These are phyloP conservation scores for Alloplasta piceator DNA, from an alignment of 2,888 invertebrate species.

Conservation along the genomic window DNA sequence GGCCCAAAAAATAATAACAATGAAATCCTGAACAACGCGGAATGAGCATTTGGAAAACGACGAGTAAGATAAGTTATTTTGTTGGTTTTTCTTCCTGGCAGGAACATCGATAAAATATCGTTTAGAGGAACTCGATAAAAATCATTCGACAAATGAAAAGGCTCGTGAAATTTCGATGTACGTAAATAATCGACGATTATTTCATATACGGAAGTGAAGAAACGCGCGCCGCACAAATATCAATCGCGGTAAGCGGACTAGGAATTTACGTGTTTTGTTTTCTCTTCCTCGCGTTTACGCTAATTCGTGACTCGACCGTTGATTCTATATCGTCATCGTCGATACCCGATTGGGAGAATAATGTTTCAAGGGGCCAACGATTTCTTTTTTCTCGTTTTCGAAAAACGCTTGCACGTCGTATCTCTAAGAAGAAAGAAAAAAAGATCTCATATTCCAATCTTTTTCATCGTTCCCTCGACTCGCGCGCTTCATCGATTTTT, in stretches of 20 bases:
- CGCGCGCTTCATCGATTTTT: background rate
- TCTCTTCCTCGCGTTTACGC: slow-evolving; percentile 25
- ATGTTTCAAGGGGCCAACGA: slow-evolving; percentile 55
- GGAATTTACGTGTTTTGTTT: slow-evolving; percentile 32
- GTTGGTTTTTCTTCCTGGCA: too few relatives aligned
- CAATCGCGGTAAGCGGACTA: slow-evolving; percentile 48
- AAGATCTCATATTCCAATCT: slow-evolving; percentile 11
- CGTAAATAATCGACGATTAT: slow-evolving; percentile 49
- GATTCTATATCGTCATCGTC: slow-evolving; percentile 19
- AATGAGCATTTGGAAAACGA: slow-evolving; percentile 10
- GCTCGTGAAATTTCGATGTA: slow-evolving; percentile 30
- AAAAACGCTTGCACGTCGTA: slow-evolving; percentile 65
- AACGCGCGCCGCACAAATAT: slow-evolving; percentile 25
- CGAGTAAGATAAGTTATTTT: background rate
- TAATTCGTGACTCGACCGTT: slow-evolving; percentile 1
- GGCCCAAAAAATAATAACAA: too few relatives aligned
- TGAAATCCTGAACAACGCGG: background rate
- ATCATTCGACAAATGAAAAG: too few relatives aligned
- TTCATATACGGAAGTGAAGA: too few relatives aligned
- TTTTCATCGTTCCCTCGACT: slow-evolving; percentile 19
- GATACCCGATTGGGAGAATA: slow-evolving; percentile 25
- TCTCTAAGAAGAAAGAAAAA: slow-evolving; percentile 62
- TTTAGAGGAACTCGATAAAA: too few relatives aligned
- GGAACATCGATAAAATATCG: too few relatives aligned
- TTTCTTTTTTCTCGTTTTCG: slow-evolving; percentile 37